These are phyloP conservation scores for Bruchidius siliquastri DNA, from an alignment of 2,888 invertebrate species.

Conservation along the genomic window DNA sequence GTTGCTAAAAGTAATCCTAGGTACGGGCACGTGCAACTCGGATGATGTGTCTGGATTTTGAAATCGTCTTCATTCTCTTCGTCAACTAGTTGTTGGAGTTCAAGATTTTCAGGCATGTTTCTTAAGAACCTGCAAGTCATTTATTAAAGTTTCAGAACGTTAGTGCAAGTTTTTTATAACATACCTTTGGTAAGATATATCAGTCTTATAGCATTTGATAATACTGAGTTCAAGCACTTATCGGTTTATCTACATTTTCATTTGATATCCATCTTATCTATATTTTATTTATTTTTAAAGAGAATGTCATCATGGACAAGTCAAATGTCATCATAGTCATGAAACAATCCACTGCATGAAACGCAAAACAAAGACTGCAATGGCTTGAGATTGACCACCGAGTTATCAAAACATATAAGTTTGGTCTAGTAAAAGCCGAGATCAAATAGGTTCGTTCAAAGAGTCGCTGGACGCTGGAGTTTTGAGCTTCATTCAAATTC, in stretches of 20 bases:
- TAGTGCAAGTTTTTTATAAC: not conserved
- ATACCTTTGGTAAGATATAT: not conserved
- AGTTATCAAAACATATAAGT: too few species aligned
- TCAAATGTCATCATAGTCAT: too few species aligned
- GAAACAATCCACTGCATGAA: too few species aligned
- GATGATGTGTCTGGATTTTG: conserved; percentile 31
- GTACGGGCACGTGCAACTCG: conserved; percentile 58
- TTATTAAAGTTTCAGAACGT: not conserved
- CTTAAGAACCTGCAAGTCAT: not conserved
- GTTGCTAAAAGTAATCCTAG: conserved; percentile 80
- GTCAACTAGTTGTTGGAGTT: conserved; percentile 75
- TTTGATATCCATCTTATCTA: not conserved
- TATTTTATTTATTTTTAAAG: too few species aligned
- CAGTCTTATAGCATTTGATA: not conserved
- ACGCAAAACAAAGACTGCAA: too few species aligned
- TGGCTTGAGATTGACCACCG: too few species aligned
- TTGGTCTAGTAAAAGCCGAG: too few species aligned
- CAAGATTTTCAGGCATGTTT: conserved; percentile 71
- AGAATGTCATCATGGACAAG: too few species aligned
- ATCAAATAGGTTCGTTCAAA: too few species aligned
- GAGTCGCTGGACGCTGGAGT: too few species aligned
- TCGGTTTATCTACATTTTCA: not conserved
- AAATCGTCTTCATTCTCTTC: conserved; percentile 46
- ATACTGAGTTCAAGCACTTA: not conserved
- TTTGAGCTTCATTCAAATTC: too few species aligned